Percentiles rank a stretch among this genome's conserved stretches.
These are phyloP conservation scores for Paramormyrops kingsleyae DNA, from an alignment of 2,113 vertebrate species.

Conservation along the genomic window DNA sequence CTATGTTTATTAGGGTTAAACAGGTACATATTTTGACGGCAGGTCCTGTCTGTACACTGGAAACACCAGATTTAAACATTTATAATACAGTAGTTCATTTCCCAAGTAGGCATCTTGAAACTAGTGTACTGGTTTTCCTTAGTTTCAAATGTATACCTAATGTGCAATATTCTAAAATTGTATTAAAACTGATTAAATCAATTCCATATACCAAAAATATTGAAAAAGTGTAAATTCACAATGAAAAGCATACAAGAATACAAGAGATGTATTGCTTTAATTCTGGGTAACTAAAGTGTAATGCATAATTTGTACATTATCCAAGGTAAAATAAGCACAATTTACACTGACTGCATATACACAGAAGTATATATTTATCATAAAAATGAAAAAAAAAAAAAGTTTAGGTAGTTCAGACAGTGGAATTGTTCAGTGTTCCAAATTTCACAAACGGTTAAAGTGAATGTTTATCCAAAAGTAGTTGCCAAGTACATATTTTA, in stretches of 20 bases:
- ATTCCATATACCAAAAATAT: background rate
- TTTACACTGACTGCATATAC: constrained; percentile 63
- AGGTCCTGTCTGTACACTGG: background rate
- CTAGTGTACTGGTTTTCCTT: background rate
- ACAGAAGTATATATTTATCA: constrained; percentile 37
- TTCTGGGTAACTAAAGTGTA: constrained; percentile 63
- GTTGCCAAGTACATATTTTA: constrained; percentile 68
- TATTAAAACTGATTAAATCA: background rate
- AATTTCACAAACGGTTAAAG: constrained; percentile 25
- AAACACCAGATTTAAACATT: background rate
- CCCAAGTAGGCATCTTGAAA: background rate
- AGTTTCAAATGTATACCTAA: background rate
- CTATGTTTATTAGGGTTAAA: background rate
- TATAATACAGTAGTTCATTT: background rate
- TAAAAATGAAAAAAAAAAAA: background rate
- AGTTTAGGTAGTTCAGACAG: background rate
- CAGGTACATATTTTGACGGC: background rate
- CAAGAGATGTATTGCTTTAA: constrained; percentile 66
- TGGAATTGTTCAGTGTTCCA: background rate
- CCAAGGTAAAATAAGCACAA: constrained; percentile 66
- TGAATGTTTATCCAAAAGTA: constrained; percentile 39
- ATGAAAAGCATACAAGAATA: background rate
- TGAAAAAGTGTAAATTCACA: background rate
- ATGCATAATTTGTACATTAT: constrained; percentile 60
- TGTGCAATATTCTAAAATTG: background rate